A percentile compares a stretch with the other conserved stretches of the same genome.
Conservation (phyloP, 2,797 vertebrate species). For the Microchirus variegatus region DNA sequence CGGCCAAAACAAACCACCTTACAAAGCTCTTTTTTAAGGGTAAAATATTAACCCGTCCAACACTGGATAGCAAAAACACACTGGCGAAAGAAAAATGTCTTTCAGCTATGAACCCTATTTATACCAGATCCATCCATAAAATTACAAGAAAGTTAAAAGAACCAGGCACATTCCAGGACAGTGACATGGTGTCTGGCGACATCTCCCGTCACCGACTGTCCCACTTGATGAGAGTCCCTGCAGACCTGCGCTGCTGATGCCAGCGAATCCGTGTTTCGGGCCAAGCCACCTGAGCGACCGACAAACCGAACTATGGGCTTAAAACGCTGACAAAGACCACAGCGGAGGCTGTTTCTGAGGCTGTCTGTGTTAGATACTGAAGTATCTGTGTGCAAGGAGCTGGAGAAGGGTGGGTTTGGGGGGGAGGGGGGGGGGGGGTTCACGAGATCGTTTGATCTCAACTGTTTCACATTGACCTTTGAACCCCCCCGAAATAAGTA, state of each 20-base stretch:
- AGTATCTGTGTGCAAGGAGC: conserved; percentile 30
- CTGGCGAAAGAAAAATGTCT: conserved; percentile 34
- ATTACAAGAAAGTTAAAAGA: conserved; percentile 35
- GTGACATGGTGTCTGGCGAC: conserved; percentile 70
- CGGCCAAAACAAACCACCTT: conserved; percentile 63
- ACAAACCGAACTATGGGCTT: conserved; percentile 39
- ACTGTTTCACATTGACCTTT: conserved; percentile 43
- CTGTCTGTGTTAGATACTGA: conserved; percentile 9
- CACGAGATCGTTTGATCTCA: conserved; percentile 43
- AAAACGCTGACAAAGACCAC: conserved; percentile 52
- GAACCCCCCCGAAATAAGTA: conserved; percentile 47
- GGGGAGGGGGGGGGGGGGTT: too few species aligned
- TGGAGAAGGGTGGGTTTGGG: neutral
- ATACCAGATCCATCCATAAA: conserved; percentile 25
- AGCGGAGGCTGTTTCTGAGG: conserved; percentile 22
- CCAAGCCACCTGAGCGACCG: conserved; percentile 46
- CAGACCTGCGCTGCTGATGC: conserved; percentile 52
- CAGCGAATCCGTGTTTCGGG: conserved; percentile 41
- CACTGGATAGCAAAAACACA: conserved; percentile 50
- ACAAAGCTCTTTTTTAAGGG: conserved; percentile 54
- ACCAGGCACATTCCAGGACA: conserved; percentile 73
- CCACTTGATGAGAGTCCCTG: conserved; percentile 65
- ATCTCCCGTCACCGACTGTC: conserved; percentile 57
- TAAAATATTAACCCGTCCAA: conserved; percentile 54
- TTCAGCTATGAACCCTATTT: neutral